Base-by-base conservation (phyloP, 2,888 invertebrate genomes). In the Geophilus truncorum region DNA sequence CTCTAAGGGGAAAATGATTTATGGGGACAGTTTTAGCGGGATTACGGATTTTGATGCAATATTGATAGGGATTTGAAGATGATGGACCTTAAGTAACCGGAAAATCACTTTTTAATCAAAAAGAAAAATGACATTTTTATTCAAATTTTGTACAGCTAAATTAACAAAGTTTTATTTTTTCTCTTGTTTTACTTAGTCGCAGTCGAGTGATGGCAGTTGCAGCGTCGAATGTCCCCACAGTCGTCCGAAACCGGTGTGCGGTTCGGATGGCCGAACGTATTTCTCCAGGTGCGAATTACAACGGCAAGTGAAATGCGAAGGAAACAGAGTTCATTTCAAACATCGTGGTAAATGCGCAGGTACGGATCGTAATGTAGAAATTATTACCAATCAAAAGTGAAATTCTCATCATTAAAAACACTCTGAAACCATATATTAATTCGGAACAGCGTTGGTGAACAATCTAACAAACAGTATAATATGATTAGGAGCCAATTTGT, bases 261-360 rank as follows among this genome's bases (percentile, higher is more conserved):
- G 93, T 70, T 91, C 92, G 30, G 94, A 96, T 86, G 93, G 93
- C 18, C 90, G 92, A 83, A 94, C 94, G 30, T 96, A 96, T 88
- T 90, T 92, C 70, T 92, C 92, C 82, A 90, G 92, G 83, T 96
- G 96, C 86, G 92, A 93, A 83, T 89, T 96, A 10, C 84, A 85
- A 83, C 90, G 93, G 85, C 90, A 91, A 83, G 92, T 92, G 30
- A 92, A 93, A 85, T 96, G 96, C 83, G 86, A 87, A 82, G 86
- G 86, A 30, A 85, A 83, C 79, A 90, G 91, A 81, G 90, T 95
- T 77, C 90, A 92, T 80, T 88, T 94, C 81, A 92, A 92, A 83
- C 92, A 92, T 85, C 90, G 91, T 82, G 94, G 94, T 78, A 90
- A 91, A 51, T 95, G 94, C 86, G 89, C 90, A 87, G 92, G 93